phyloP scores from a whole-genome alignment of 2,888 invertebrate species.

The Trachelus troglodyta region DNA sequence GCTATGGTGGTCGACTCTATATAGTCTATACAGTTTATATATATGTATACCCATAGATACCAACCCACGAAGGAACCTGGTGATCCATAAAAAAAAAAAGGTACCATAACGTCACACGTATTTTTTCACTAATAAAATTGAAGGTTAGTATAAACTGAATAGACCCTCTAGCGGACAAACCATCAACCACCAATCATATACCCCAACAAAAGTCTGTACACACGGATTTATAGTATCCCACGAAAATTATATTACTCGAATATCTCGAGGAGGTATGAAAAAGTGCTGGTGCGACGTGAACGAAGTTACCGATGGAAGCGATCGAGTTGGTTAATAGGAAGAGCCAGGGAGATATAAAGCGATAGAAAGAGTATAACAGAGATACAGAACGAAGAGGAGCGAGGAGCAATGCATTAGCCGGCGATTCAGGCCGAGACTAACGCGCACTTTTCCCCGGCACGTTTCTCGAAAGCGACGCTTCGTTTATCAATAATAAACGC shows the following conservation, averaged over 20 bases:
- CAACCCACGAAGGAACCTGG: background rate
- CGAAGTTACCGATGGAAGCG: background rate
- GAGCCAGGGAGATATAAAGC: background rate
- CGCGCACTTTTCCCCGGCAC: slow-evolving; percentile 63
- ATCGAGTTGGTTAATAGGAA: background rate
- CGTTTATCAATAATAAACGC: slow-evolving; percentile 15
- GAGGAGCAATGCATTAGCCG: slow-evolving; percentile 55
- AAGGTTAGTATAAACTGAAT: background rate
- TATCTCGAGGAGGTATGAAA: background rate
- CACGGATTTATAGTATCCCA: too few species aligned
- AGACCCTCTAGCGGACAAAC: background rate
- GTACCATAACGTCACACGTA: background rate
- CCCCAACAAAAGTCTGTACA: background rate
- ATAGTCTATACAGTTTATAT: background rate
- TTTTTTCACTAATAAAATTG: background rate
- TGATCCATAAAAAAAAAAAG: background rate
- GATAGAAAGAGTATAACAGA: slow-evolving; percentile 13
- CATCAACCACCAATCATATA: background rate
- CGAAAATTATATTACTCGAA: background rate
- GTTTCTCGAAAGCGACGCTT: slow-evolving; percentile 51
- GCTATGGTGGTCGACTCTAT: background rate
- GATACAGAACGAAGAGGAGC: slow-evolving; percentile 6
- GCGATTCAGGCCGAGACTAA: slow-evolving; percentile 66
- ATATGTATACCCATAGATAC: background rate
- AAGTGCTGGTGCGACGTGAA: background rate